phyloP scores from a whole-genome alignment of 2,113 vertebrate genomes.

The Mola mola region DNA sequence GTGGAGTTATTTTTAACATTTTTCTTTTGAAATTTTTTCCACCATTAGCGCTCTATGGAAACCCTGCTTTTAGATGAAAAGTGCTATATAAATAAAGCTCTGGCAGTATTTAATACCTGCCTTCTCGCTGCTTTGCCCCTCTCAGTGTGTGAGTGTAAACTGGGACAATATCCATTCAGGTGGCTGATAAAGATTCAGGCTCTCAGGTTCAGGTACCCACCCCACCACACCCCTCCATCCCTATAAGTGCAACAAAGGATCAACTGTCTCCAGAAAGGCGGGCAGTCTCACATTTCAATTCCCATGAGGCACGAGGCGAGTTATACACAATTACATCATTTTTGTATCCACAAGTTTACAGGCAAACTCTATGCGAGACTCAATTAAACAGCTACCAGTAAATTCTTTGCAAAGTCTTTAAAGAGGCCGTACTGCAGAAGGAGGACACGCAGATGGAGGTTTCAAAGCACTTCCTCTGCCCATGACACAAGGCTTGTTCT shows the following conservation, averaged over 20 bases:
- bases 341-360: too few species aligned
- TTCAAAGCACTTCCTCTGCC: conserved; percentile 1
- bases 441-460: not conserved
- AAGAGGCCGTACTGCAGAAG: too few species aligned
- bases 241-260: conserved; percentile 67
- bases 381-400: too few species aligned
- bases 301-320: conserved; percentile 55
- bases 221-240: conserved; percentile 49
- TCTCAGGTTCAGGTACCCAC: conserved; percentile 62
- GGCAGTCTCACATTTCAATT: conserved; percentile 58
- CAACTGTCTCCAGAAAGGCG: conserved; percentile 63
- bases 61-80: conserved; percentile 51
- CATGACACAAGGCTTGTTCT: conserved; percentile 22
- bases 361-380: too few species aligned
- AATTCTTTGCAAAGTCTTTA: too few species aligned
- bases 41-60: conserved; percentile 3
- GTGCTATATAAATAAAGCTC: conserved; percentile 45
- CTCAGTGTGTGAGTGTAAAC: conserved; percentile 24
- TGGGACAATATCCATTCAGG: conserved; percentile 45
- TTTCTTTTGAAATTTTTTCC: conserved; percentile 3
- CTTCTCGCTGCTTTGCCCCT: not conserved
- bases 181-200: conserved; percentile 44
- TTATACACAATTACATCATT: conserved; percentile 31
- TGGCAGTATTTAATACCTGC: conserved; percentile 6
- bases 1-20: conserved; percentile 34